Evolutionary conservation across 2,888 invertebrate genomes (phyloP).

Genomic region (Glaucopsyche alexis): DNA sequence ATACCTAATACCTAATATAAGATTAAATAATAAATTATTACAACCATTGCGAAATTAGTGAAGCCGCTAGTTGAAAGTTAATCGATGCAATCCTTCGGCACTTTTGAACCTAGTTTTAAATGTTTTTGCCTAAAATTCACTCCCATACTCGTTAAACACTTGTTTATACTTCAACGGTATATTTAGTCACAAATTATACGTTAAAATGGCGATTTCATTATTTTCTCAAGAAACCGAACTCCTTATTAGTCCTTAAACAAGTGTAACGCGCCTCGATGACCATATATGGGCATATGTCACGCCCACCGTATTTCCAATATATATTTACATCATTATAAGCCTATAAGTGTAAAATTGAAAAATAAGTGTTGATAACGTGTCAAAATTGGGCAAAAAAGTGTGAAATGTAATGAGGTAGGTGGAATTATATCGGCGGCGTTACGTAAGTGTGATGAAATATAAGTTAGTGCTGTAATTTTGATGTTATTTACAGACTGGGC

Average conservation of each 20-base stretch:
- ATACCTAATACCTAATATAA: too few species aligned
- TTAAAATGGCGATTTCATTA: constrained; percentile 3
- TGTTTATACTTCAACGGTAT: constrained; percentile 12
- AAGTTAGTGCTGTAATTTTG: background rate
- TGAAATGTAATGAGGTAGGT: constrained; percentile 1
- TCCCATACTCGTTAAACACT: background rate
- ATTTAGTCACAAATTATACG: constrained; percentile 7
- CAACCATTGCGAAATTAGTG: too few species aligned
- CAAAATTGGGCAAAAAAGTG: constrained; percentile 4
- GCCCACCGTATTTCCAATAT: background rate
- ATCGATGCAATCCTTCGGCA: background rate
- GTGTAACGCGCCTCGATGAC: constrained; percentile 1
- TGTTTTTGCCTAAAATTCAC: background rate
- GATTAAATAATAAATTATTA: too few species aligned
- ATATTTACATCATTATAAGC: constrained; percentile 23
- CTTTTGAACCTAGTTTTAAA: background rate
- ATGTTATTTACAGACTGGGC: background rate
- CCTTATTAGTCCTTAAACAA: constrained; percentile 16
- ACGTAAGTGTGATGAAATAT: constrained; percentile 12
- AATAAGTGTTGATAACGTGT: constrained; percentile 23
- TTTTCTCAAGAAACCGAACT: constrained; percentile 3
- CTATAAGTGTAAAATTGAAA: constrained; percentile 25
- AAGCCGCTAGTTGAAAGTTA: too few species aligned
- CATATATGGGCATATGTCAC: background rate
- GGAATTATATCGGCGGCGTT: background rate